A percentile compares a stretch with the other conserved stretches of the same genome.
Evolutionary conservation across 1,140 invertebrate genomes (phyloP).

Genomic region (Psilanteris sp.): DNA sequence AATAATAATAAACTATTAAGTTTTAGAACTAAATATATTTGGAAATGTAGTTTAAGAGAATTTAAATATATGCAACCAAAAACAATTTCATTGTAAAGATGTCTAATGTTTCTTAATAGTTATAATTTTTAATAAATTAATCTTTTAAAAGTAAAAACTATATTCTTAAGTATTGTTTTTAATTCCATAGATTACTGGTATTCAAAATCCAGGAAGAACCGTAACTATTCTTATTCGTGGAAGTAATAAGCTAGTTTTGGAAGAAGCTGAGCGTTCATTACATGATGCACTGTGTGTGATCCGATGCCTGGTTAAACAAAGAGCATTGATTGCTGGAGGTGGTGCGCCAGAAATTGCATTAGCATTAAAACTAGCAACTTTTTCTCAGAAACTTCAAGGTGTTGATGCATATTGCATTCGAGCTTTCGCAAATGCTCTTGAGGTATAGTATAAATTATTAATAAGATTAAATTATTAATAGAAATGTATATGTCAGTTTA

Average conservation of each 20-base stretch:
- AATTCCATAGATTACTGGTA: constrained; percentile 91
- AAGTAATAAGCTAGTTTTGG: constrained; percentile 97
- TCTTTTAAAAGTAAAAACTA: too few species aligned
- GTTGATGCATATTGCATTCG: constrained; percentile 96
- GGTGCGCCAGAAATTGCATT: constrained; percentile 98
- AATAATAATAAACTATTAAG: too few species aligned
- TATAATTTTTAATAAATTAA: too few species aligned
- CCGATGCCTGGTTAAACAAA: constrained; percentile 96
- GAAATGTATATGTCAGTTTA: too few species aligned
- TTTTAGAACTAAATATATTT: too few species aligned
- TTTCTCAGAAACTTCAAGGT: constrained; percentile 91
- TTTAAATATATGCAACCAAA: too few species aligned
- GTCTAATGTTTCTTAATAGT: too few species aligned
- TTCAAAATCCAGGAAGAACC: constrained; percentile 92
- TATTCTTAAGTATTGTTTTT: too few species aligned
- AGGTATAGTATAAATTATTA: too few species aligned
- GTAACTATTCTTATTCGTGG: constrained; percentile 96
- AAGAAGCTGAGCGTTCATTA: constrained; percentile 96
- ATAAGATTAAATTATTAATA: too few species aligned
- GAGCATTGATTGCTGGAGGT: constrained; percentile 94
- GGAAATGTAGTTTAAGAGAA: too few species aligned
- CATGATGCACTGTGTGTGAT: constrained; percentile 99
- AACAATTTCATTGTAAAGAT: too few species aligned
- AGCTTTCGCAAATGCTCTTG: constrained; percentile 97
- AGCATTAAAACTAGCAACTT: constrained; percentile 89